Base-by-base conservation (phyloP, 2,797 vertebrate genomes). In the Rhabdomys pumilio region DNA sequence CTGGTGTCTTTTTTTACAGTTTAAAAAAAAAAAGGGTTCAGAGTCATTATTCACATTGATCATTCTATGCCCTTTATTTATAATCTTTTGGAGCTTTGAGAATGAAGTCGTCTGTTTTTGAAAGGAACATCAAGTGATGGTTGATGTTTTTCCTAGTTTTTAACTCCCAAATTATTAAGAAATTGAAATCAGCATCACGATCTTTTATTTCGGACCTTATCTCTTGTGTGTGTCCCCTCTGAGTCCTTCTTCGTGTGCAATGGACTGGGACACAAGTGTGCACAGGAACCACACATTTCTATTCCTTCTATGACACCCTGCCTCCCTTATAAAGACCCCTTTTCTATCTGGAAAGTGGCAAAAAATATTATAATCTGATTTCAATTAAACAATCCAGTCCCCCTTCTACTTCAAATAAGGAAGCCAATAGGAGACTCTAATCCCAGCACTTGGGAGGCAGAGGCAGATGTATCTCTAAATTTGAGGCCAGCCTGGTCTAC, bases 331-430 rank as follows among this genome's bases (percentile, higher is more conserved):
- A 63, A 93, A 94, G 85, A 88, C 83, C 2, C 50, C 57, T 93
- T 89, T 98, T 96, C 53, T 81, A 6, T 19, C 83, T 96, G 86
- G 63, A 97, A 98, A 98, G 97, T 94, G 29, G 86, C 86, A 97
- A 97, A 98, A 97, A 97, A 57, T 89, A 61, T 41, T 97, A 59
- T 94, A 97, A 96, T 95, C 63, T 96, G 94, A 84, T 94, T 97
- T 97, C 80, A 93, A 26, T 96, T 72, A 44, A 97, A 95, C 96
- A 94, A 81, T 85, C n/a, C 75, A 93, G 20, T 10, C 87, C 86
- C 83, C 83, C 96, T 98, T 96, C 81, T 97, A 82, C 83, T 90
- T 93, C 65, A 84, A 86, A 95, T 94, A 97, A 94, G 88, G 86
- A 97, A 96, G 41, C 59, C 96, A 97, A 91, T 87, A 97, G 97